These are phyloP conservation scores for Eupelmus urozonus DNA, from an alignment of 2,888 invertebrate genomes.

Conservation along the genomic window DNA sequence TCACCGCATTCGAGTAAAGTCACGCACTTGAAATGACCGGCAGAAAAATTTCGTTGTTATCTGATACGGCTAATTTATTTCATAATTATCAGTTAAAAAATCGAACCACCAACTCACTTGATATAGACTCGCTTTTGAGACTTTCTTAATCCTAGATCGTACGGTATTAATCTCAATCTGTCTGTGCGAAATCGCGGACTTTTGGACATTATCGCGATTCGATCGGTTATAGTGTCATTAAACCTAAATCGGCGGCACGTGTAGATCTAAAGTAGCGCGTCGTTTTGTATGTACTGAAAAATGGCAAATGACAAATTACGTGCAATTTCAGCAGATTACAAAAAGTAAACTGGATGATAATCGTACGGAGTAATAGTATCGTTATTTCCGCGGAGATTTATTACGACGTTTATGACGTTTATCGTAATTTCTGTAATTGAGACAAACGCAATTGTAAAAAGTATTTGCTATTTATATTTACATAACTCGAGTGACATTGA, in stretches of 20 bases:
- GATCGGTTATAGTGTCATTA: slow-evolving; percentile 21
- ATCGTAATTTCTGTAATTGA: no score
- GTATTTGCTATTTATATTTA: no score
- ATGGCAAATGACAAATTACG: no score
- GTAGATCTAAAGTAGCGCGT: not conserved
- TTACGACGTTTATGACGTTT: no score
- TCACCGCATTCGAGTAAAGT: not conserved
- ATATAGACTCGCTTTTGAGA: not conserved
- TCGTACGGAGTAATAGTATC: no score
- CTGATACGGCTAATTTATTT: slow-evolving; percentile 9
- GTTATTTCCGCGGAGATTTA: no score
- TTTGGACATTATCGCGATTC: slow-evolving; percentile 8
- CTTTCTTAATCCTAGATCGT: not conserved
- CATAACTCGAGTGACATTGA: no score
- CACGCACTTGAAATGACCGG: slow-evolving; percentile 24
- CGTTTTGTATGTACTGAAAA: not conserved
- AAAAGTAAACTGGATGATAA: no score
- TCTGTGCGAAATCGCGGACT: not conserved
- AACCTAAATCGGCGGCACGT: slow-evolving; percentile 20
- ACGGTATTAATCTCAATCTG: not conserved
- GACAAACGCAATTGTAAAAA: no score
- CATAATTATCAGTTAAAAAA: slow-evolving; percentile 3
- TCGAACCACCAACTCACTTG: not conserved
- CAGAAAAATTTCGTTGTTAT: slow-evolving; percentile 1
- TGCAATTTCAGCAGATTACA: no score